Base-by-base conservation (phyloP, 2,113 vertebrate genomes). In the Zapus hudsonius region DNA sequence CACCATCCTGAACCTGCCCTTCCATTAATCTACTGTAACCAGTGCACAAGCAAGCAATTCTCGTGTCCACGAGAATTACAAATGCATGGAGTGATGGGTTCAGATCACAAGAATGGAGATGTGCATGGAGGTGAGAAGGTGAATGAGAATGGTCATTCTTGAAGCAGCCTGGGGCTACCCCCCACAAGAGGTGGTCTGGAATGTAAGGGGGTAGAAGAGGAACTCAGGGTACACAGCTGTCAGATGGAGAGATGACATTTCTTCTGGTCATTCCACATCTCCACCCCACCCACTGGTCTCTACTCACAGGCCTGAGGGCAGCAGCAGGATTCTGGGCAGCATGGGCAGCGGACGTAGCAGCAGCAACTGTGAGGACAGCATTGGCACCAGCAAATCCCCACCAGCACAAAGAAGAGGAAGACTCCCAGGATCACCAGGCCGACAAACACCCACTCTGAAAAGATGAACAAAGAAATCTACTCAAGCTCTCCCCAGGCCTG, bases 381-480 rank as follows among this genome's bases (percentile, higher is more conserved):
- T 97, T 99, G 99, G 96, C 99, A 99, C 99, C 99, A 99, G 98
- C 99, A 99, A 97, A 99, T 98, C 33, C 99, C 99, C 97, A 99
- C 96, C 96, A 99, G 92, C 7, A 99, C 96, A 93, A 99, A 98
- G 98, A 99, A 98, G 90, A 99, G 97, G 97, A 99, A 84, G 0
- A 98, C 97, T 19, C 99, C 99, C 91, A 99, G 97, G 92, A 98
- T 98, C 72, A 99, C 99, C 95, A 98, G 98, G 69, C 98, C 99
- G 74, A 99, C 99, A 95, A 99, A 99, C 61, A 98, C 99, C 99
- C 99, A 99, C 96, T 99, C 99, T 99, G 98, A 27, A 98, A 96
- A 96, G 42, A 97, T 15, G 31, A 66, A 95, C 84, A 95, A 67
- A 97, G 84, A 95, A 44, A 25, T 11, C 79, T 84, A 33, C 89